Evolutionary conservation across 2,888 invertebrate genomes (phyloP), one percentile per base, ranked within the genome.

Genomic region (Malthinus seriepunctatus): DNA sequence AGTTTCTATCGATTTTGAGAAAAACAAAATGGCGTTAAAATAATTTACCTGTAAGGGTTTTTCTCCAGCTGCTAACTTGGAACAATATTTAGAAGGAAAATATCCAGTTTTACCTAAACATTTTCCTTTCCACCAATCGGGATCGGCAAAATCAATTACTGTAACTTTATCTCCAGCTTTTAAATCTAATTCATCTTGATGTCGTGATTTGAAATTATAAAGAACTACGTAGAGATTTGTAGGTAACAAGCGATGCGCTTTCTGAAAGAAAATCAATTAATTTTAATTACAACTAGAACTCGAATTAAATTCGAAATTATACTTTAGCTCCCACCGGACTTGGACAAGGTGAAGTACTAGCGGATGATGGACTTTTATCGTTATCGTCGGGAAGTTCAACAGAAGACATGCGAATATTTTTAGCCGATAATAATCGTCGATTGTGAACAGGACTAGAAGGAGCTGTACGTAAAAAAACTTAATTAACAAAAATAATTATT

Each of bases 81-180:
- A 92, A 67, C 96, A 95, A 75, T 97, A 97, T 72, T 95, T 95
- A 23, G 95, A 95, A 3, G 97, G 97, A 75, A 97, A 96, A 80
- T 90, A 96, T 8, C 97, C 97, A 48, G 91, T 86, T 71, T 91
- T 87, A 31, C 96, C 95, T 62, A 95, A 83, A 73, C 93, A 93
- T 78, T 95, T 95, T 45, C 96, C 97, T 81, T 95, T 94, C 96
- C 96, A 97, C 97, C 96, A 97, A 74, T 96, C 95, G 8, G 92
- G 91, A 79, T 97, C 96, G 0, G 95, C 89, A 44, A 93, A 95
- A 76, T 97, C 97, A 67, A 94, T 93, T 56, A 96, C 95, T 8
- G 93, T 95, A 51, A 97, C 91, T 78, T 90, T 87, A 80, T 92
- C 92, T 2, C 95, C 95, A 14, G 94, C 93, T 82, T 95, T 95